Base-by-base conservation (phyloP, 2,797 vertebrate genomes). In the Microctenopoma lineatum region DNA sequence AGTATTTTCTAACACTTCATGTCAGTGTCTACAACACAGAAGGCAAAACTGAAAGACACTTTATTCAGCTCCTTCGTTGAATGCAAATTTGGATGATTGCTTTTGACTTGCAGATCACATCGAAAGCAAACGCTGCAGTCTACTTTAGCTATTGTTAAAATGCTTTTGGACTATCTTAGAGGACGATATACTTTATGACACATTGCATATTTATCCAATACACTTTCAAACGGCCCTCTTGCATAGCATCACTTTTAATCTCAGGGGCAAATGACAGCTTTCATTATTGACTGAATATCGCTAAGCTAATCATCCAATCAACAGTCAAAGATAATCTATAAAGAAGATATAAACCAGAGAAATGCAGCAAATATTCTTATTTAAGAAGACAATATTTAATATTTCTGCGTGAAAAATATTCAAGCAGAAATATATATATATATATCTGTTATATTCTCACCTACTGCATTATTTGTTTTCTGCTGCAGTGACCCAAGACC, bases 1-100 rank as follows among this genome's bases (percentile, higher is more conserved):
- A 58, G 66, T 73, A 55, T 73, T 76, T 79, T 59, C 46, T 66
- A 50, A 11, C 44, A 41, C 48, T 60, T 58, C 32, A 6, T 45
- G 27, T 50, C 41, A 56, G 16, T 15, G 13, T 66, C 53, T 55
- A 36, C 18, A 51, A 59, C 8, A 45, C 13, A 62, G 63, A 56
- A 45, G 25, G 44, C 13, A 18, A 27, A 63, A 39, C 0, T 45
- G 52, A 59, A 25, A 54, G 56, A 34, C 38, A 45, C 12, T 62
- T 16, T 50, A 63, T 56, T 62, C 41, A 48, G 29, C 18, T 27
- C 26, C 66, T 44, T 32, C 10, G 41, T 25, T 14, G 8, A 54
- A 54, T 36, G 12, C 8, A 46, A 44, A 27, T 1, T 1, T 34
- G 6, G 18, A 26, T 46, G 27, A 26, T 54, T 64, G 47, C 26